A percentile compares a stretch with the other conserved stretches of the same genome.
phyloP scores from a whole-genome alignment of 2,797 vertebrate species.

The Gymnothorax reevesii region DNA sequence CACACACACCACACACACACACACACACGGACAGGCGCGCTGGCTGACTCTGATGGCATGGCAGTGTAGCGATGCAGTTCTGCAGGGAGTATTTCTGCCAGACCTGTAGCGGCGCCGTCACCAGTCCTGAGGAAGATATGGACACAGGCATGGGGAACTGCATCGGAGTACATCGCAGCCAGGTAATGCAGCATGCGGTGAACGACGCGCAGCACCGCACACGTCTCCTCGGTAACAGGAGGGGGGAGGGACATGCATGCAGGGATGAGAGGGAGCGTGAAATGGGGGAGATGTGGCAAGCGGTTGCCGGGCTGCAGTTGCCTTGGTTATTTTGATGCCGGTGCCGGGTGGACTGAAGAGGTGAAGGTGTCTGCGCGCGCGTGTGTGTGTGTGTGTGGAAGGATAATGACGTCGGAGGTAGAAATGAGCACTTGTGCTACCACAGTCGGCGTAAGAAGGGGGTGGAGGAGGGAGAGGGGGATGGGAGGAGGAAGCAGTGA shows the following conservation, averaged over 20 bases:
- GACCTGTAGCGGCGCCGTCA: conserved; percentile 76
- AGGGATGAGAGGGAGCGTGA: neutral
- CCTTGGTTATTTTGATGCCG: neutral
- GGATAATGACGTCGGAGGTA: conserved; percentile 9
- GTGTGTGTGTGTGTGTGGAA: neutral
- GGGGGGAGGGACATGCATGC: neutral
- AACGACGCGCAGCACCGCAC: neutral
- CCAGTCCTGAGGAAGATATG: conserved; percentile 80
- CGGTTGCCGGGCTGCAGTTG: conserved; percentile 34
- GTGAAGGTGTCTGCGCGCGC: neutral
- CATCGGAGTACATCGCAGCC: conserved; percentile 71
- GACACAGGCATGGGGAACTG: conserved; percentile 83
- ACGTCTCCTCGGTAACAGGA: neutral
- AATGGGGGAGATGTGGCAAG: neutral
- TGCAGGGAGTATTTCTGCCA: conserved; percentile 76
- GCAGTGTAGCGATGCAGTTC: conserved; percentile 74
- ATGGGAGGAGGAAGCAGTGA: neutral
- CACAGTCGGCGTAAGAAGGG: neutral
- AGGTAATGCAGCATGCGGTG: conserved; percentile 62
- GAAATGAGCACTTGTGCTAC: neutral
- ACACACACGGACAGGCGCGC: conserved; percentile 52
- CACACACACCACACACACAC: conserved; percentile 15
- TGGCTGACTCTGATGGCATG: conserved; percentile 66
- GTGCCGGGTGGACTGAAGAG: neutral
- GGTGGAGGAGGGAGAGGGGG: neutral